Evolutionary conservation across 2,797 vertebrate species (phyloP), one percentile per base, ranked within the genome.

Genomic region (Liasis olivaceus): DNA sequence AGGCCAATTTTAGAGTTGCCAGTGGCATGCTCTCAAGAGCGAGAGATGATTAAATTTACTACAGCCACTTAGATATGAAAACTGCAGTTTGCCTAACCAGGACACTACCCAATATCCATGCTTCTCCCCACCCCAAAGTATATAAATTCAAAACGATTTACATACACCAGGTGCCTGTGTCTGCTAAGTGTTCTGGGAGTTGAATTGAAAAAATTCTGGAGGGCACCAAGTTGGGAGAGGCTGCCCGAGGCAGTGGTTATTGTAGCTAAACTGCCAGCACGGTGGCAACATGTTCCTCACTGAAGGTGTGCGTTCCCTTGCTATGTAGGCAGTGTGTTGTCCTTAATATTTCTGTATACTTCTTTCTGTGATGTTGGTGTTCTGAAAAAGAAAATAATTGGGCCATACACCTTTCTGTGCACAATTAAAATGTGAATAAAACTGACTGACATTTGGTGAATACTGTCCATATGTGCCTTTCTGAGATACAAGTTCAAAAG

Each of bases 11-110:
- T 77, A 88, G 66, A 36, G 28, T 60, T 92, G 63, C 81, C 81
- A 85, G 22, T 63, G 42, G 77, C 47, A 26, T 15, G 5, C 15
- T 54, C 60, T 92, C 60, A 47, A 54, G 66, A 90, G 26, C 12
- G 14, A 72, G 88, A 77, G 56, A 47, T 60, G 56, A 77, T 91
- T 88, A 91, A n/a, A 87, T 60, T 77, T 58, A 91, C 9, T n/a
- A 22, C 62, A 56, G 62, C 42, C 17, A n/a, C 60, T 85, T 86
- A 26, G 63, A 64, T 31, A 69, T 56, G 60, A 42, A 66, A 86
- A 22, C 54, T 4, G 26, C 28, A 81, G 17, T 42, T 26, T 31
- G n/a, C 58, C 58, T 54, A 7, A 51, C 5, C 81, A 85, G 26
- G 26, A 60, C 3, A 8, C 14, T 17, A 8, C 47, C 17, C 26